Evolutionary conservation across 2,888 invertebrate species (phyloP), one percentile per base, ranked within the genome.

Genomic region (Eilema caniola): DNA sequence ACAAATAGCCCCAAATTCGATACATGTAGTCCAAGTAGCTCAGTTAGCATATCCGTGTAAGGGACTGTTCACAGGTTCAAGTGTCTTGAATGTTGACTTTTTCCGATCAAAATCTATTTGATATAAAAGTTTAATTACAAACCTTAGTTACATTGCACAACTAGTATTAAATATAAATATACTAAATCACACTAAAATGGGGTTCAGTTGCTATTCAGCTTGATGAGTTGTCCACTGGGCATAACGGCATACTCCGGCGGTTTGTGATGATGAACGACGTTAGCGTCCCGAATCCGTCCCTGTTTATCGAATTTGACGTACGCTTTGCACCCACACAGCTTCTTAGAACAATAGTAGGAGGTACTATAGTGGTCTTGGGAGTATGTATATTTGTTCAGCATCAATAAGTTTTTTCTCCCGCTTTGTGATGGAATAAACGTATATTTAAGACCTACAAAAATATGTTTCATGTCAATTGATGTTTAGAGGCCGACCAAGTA

Each of bases 321-420:
- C 8, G 86, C 85, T 28, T 72, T 82, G 60, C 86, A 86, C 0
- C 85, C 83, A 3, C 16, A 33, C 14, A 66, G 66, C 47, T 71
- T 81, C 68, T 83, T 84, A 3, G 83, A 84, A 75, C 83, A 83
- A 41, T 83, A 84, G 56, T 75, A 83, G 1, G 70, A 72, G 0
- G 41, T 63, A 16, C 76, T 83, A 41, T 77, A 57, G 67, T 81
- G 81, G 53, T 83, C 79, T 75, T 83, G 82, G 10, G 82, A 81
- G 66, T 24, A 82, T 14, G 83, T 83, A 24, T 77, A 83, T 7
- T 66, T 31, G 41, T 82, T 64, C 37, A 80, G 28, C 83, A 83
- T 80, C 2, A 83, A 37, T 14, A 83, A 67, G 20, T 74, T 65
- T 56, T 82, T 82, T 3, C 82, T 77, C 47, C 72, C 72, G 14